Conservation (phyloP, 2,113 vertebrate species). For the Pithys albifrons region DNA sequence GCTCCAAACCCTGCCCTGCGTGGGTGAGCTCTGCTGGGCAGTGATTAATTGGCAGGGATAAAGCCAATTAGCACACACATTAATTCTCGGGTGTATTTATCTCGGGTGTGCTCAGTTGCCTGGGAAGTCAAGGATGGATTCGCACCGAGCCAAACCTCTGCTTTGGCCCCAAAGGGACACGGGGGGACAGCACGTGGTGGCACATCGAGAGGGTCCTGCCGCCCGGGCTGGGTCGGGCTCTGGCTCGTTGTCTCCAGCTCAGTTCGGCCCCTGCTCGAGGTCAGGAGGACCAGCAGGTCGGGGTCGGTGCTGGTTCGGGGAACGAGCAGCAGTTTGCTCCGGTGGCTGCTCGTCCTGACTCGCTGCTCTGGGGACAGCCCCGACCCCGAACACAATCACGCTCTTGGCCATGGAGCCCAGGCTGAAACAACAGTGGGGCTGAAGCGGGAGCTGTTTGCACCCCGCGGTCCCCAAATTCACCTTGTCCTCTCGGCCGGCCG, state of each 20-base stretch:
- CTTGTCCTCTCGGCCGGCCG: neutral
- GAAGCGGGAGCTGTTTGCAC: neutral
- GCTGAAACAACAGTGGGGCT: accelerated
- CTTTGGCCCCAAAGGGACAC: neutral
- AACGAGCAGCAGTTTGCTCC: neutral
- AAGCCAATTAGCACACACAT: neutral
- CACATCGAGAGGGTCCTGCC: accelerated
- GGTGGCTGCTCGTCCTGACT: neutral
- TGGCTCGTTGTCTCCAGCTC: neutral
- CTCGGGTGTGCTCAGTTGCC: neutral
- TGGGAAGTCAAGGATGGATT: neutral
- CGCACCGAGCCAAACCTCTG: neutral
- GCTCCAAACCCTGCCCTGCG: accelerated
- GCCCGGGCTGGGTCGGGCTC: accelerated
- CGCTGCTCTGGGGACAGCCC: neutral
- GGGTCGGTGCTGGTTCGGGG: neutral
- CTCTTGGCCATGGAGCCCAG: neutral
- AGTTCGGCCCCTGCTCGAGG: neutral
- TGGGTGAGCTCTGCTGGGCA: neutral
- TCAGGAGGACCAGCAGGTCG: neutral
- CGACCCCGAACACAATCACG: accelerated
- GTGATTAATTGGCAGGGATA: too few species aligned
- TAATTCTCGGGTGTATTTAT: neutral
- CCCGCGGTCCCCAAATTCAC: neutral
- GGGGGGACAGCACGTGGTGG: neutral